Evolutionary conservation across 1,140 invertebrate genomes (phyloP).

Genomic region (Ladona fulva): DNA sequence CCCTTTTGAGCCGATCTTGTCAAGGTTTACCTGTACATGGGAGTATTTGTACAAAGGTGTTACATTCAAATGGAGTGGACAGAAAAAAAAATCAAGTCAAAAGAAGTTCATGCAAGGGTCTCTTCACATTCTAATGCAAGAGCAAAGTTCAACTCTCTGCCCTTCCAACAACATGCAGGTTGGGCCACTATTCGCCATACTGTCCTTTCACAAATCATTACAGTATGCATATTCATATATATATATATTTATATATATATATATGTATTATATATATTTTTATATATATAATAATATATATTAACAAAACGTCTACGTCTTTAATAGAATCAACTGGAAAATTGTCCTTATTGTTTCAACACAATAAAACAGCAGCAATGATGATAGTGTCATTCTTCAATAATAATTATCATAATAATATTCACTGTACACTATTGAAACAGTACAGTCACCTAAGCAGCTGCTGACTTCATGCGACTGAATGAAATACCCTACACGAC

Average conservation of each 20-base stretch:
- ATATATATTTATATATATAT: background rate
- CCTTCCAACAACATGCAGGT: background rate
- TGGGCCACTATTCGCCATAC: background rate
- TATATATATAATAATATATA: background rate
- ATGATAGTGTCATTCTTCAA: conserved; percentile 1
- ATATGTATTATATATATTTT: background rate
- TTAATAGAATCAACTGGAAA: conserved; percentile 9
- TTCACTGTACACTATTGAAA: conserved; percentile 10
- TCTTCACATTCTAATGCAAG: background rate
- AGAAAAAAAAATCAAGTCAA: background rate
- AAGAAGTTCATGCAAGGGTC: background rate
- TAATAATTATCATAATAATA: conserved; percentile 1
- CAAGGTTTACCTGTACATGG: background rate
- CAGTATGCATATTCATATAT: conserved; percentile 1
- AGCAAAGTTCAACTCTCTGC: background rate
- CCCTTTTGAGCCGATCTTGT: background rate
- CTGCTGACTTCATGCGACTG: background rate
- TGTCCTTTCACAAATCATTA: background rate
- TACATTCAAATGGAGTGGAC: background rate
- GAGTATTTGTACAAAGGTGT: background rate
- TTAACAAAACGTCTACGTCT: background rate
- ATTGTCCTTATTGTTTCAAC: conserved; percentile 10
- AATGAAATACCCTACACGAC: background rate
- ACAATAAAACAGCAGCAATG: conserved; percentile 6
- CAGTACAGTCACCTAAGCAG: background rate